Base-by-base conservation (phyloP, 2,113 vertebrate species). In the Todiramphus saurophagus region DNA sequence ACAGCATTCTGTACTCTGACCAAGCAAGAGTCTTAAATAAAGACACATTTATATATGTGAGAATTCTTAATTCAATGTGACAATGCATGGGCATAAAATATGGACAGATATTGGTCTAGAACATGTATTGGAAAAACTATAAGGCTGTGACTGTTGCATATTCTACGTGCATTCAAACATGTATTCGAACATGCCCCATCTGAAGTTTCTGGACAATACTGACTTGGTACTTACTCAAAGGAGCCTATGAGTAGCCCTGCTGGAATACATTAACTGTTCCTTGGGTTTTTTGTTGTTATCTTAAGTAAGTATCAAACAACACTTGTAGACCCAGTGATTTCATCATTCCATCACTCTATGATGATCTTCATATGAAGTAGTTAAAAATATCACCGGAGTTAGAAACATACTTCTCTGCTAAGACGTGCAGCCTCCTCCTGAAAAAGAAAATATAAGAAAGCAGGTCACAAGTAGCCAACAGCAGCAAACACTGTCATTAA, bases 391-490 rank as follows among this genome's bases (percentile, higher is more conserved):
- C 3, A 11, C 5, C 30, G 76, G 14, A 55, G 39, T n/a, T 63
- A 79, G 48, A 91, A 83, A 66, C 0, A 0, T 73, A 60, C 13
- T 37, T 62, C 24, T 59, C 37, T 58, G 3, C 77, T 73, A 74
- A 80, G 24, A 80, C 11, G 27, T 3, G 2, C 10, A 53, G 19
- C 10, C 43, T 75, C 19, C 25, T 83, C 43, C 83, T 83, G 72
- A 39, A 72, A 88, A 60, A 51, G 9, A 56, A 92, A 90, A 66
- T n/a, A 73, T 3, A 19, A 93, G 59, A 88, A 97, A 97, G 66
- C 31, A 89, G 79, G 82, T 93, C 85, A 94, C n/a, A 86, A 94
- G 69, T 89, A 87, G 89, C 89, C 74, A 94, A 62, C 48, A 96
- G 89, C 87, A 93, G 55, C 48, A 60, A 94, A 78, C 18, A 37